Conservation (phyloP, 2,113 vertebrate species). For the Trinectes maculatus region DNA sequence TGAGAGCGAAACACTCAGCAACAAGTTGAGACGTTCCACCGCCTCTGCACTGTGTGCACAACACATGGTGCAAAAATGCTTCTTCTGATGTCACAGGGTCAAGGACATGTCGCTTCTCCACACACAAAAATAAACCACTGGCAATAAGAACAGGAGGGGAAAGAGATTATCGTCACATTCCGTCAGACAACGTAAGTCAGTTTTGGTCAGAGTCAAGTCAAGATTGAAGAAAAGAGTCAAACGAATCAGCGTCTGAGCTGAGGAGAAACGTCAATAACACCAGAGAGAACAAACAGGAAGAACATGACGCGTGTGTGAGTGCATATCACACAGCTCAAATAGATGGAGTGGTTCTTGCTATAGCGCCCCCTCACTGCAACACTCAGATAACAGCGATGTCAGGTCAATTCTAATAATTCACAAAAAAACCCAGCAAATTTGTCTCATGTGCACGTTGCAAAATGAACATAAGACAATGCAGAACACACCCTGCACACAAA, state of each 20-base stretch:
- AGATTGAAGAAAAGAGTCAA: constrained; percentile 39
- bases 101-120: constrained; percentile 30
- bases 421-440: too few species aligned
- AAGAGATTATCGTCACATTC: constrained; percentile 67
- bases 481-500: too few species aligned
- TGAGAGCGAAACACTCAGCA: background rate
- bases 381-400: too few species aligned
- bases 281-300: constrained; percentile 46
- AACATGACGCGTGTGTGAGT: too few species aligned
- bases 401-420: too few species aligned
- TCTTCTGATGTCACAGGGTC: constrained; percentile 38
- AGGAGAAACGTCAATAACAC: constrained; percentile 43
- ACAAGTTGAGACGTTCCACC: constrained; percentile 2
- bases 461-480: too few species aligned
- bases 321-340: too few species aligned
- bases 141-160: constrained; percentile 13
- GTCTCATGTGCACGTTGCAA: too few species aligned
- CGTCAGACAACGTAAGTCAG: constrained; percentile 63
- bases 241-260: constrained; percentile 20
- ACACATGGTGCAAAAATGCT: constrained; percentile 14
- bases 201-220: constrained; percentile 54
- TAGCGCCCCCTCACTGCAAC: too few species aligned
- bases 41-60: constrained; percentile 20
- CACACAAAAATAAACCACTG: constrained; percentile 18
- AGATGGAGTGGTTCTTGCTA: too few species aligned